phyloP scores from a whole-genome alignment of 2,113 vertebrate species.

The Podilymbus podiceps region DNA sequence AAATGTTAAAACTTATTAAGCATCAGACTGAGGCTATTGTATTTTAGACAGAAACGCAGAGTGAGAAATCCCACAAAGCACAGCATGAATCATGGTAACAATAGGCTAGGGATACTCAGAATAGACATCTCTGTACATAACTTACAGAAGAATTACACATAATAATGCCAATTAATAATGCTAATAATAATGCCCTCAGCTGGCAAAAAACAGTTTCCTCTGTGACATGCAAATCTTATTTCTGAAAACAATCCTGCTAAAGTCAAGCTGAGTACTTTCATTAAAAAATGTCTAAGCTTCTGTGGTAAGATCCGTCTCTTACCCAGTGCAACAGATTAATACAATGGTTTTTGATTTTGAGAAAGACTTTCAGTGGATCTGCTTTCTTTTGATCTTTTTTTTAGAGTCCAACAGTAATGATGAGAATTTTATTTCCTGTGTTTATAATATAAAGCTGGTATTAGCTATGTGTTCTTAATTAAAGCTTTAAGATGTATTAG shows the following conservation, averaged over 20 bases:
- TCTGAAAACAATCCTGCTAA: not conserved
- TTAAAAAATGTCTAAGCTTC: not conserved
- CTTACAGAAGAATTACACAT: not conserved
- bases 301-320: not conserved
- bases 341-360: not conserved
- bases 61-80: not conserved
- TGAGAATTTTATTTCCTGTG: not conserved
- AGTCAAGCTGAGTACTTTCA: not conserved
- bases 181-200: not conserved
- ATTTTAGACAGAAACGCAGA: not conserved
- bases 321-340: not conserved
- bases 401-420: not conserved
- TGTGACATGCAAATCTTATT: not conserved
- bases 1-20: constrained; percentile 51
- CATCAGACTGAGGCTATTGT: constrained; percentile 27
- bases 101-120: not conserved
- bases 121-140: not conserved
- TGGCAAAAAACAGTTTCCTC: not conserved
- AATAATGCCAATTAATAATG: constrained; percentile 2
- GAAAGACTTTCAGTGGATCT: not conserved
- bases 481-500: not conserved
- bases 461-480: not conserved
- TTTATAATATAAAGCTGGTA: not conserved
- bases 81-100: not conserved
- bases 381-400: not conserved